These are phyloP conservation scores for Reinhardtius hippoglossoides DNA, from an alignment of 2,113 vertebrate species.

Conservation along the genomic window DNA sequence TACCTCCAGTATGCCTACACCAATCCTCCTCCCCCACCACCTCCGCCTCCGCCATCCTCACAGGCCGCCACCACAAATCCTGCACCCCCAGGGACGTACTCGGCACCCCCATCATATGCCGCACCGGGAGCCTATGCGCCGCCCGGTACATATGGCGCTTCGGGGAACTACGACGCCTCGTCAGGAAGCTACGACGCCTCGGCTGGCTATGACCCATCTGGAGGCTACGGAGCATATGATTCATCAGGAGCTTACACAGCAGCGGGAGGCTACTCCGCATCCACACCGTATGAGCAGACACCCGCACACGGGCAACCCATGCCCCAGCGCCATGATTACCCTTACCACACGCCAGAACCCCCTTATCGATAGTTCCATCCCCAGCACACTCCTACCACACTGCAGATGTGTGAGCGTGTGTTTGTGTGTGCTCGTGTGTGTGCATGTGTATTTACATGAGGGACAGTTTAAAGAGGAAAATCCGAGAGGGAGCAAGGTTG, in stretches of 20 bases:
- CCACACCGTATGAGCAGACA: conserved; percentile 87
- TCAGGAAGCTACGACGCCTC: conserved; percentile 62
- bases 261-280: conserved; percentile 77
- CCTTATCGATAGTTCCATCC: conserved; percentile 81
- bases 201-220: conserved; percentile 67
- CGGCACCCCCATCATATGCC: conserved; percentile 66
- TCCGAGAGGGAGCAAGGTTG: conserved; percentile 35
- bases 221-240: conserved; percentile 76
- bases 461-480: conserved; percentile 51
- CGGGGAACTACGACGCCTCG: conserved; percentile 62
- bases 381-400: conserved; percentile 62
- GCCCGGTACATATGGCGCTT: conserved; percentile 64
- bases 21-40: conserved; percentile 77
- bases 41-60: conserved; percentile 68
- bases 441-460: conserved; percentile 56
- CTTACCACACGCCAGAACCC: conserved; percentile 84
- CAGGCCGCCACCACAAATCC: conserved; percentile 61
- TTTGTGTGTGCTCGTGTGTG: conserved; percentile 12
- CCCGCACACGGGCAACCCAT: conserved; percentile 85
- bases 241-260: conserved; percentile 76
- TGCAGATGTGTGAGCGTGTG: conserved; percentile 52
- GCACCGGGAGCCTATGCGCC: conserved; percentile 59
- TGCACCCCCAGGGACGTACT: conserved; percentile 75
- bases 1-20: conserved; percentile 84
- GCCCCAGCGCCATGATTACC: conserved; percentile 83